Conservation (phyloP, 2,113 vertebrate species). For the Notothenia rossii region DNA sequence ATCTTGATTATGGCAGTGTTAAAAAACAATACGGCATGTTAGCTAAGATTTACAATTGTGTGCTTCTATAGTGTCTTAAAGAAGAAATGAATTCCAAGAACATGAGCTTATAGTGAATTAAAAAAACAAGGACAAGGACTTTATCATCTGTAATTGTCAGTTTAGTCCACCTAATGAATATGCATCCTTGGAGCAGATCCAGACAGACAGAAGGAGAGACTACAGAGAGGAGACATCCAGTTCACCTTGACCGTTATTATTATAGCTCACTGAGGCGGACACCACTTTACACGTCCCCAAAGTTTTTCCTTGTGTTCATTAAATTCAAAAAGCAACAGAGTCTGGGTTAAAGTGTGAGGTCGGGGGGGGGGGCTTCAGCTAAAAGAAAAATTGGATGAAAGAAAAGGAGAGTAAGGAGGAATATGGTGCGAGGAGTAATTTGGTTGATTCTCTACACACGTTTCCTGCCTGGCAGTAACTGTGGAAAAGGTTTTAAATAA, state of each 20-base stretch:
- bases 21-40: not conserved
- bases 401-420: not conserved
- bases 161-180: conserved; percentile 46
- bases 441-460: not conserved
- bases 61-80: not conserved
- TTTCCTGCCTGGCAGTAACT: too few relatives aligned
- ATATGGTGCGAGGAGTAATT: not conserved
- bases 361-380: too few relatives aligned
- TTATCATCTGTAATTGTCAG: conserved; percentile 24
- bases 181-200: conserved; percentile 10
- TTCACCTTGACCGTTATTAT: conserved; percentile 41
- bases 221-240: conserved; percentile 1
- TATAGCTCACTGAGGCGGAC: not conserved
- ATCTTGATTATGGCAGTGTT: not conserved
- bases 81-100: conserved; percentile 4
- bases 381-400: not conserved
- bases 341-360: not conserved
- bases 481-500: too few relatives aligned
- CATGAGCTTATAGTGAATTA: not conserved
- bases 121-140: conserved; percentile 7
- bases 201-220: conserved; percentile 4
- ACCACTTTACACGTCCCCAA: not conserved
- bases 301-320: not conserved
- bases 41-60: not conserved
- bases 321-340: conserved; percentile 24